phyloP scores from a whole-genome alignment of 1,140 invertebrate genomes.

The Tribolium castaneum region DNA sequence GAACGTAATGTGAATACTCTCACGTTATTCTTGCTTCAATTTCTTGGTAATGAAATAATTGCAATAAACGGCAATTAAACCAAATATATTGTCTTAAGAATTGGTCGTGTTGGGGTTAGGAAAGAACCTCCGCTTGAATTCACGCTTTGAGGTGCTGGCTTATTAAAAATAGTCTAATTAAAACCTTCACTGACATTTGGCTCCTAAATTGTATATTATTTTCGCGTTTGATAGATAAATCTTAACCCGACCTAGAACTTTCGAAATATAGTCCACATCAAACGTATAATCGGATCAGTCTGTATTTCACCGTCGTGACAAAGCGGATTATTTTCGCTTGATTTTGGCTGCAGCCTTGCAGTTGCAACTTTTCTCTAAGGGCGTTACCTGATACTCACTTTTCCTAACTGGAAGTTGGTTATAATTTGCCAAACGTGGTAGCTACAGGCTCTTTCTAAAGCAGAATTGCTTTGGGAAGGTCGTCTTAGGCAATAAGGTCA shows the following conservation, averaged over 20 bases:
- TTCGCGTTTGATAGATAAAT: not conserved
- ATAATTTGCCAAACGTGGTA: not conserved
- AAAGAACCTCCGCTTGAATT: not conserved
- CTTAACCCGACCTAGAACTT: constrained; percentile 28
- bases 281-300: constrained; percentile 3
- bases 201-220: constrained; percentile 20
- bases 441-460: constrained; percentile 3
- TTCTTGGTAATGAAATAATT: not conserved
- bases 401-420: not conserved
- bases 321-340: not conserved
- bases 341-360: not conserved
- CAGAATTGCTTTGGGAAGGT: constrained; percentile 25
- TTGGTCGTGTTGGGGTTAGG: not conserved
- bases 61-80: not conserved
- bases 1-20: constrained; percentile 10
- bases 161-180: constrained; percentile 10
- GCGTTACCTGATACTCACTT: not conserved
- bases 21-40: not conserved
- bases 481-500: constrained; percentile 18
- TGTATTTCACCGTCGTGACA: not conserved
- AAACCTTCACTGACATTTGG: constrained; percentile 22
- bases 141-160: constrained; percentile 1
- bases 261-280: constrained; percentile 3
- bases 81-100: not conserved
- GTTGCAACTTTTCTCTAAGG: not conserved